Evolutionary conservation across 2,797 vertebrate species (phyloP).

Genomic region (Lagodon rhomboides): DNA sequence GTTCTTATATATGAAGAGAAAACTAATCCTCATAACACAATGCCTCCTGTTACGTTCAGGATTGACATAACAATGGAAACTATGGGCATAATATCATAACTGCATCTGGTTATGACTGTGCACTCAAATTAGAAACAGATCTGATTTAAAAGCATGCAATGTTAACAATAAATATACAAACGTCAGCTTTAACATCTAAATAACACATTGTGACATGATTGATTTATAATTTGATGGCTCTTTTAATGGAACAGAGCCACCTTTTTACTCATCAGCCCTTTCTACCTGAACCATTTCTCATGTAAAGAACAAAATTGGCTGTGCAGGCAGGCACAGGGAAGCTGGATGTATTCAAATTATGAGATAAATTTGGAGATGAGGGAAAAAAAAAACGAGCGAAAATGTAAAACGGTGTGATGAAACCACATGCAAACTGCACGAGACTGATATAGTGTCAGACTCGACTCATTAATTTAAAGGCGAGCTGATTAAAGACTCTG

Average conservation of each 20-base stretch:
- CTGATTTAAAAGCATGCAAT: not conserved
- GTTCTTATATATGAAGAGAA: conserved; percentile 26
- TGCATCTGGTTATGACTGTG: not conserved
- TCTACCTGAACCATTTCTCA: conserved; percentile 11
- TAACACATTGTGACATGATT: not conserved
- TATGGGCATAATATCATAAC: not conserved
- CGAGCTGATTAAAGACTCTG: conserved; percentile 33
- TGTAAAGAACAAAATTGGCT: conserved; percentile 5
- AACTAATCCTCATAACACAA: conserved; percentile 29
- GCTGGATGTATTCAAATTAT: conserved; percentile 8
- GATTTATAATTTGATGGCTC: conserved; percentile 7
- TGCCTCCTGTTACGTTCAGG: conserved; percentile 11
- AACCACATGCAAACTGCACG: conserved; percentile 32
- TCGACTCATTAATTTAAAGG: conserved; percentile 34
- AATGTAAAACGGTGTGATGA: conserved; percentile 29
- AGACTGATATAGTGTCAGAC: conserved; percentile 34
- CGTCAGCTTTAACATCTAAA: not conserved
- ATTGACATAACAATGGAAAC: not conserved
- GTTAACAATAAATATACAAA: conserved; percentile 17
- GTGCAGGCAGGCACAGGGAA: not conserved
- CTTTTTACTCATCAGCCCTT: conserved; percentile 7
- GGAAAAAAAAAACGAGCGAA: not conserved
- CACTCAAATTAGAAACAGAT: not conserved
- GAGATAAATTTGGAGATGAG: conserved; percentile 7
- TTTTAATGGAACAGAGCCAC: not conserved